A percentile compares a stretch with the other conserved stretches of the same genome.
These are phyloP conservation scores for Aspidiotus destructor DNA, from an alignment of 2,888 invertebrate species.

Conservation along the genomic window DNA sequence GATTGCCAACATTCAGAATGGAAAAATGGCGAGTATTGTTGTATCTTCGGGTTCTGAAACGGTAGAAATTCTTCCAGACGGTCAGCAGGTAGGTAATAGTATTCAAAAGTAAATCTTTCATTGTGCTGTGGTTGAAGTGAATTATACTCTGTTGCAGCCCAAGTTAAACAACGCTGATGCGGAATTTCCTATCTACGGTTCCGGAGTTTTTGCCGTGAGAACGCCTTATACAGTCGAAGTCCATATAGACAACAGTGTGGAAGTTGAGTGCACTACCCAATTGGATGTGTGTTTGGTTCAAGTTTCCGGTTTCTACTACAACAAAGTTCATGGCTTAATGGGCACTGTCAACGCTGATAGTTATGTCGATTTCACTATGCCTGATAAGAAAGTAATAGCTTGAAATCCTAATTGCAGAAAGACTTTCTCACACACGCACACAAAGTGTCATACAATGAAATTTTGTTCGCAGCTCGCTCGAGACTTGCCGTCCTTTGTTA, in stretches of 20 bases:
- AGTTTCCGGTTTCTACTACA: conserved; percentile 77
- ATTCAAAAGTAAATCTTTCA: no score
- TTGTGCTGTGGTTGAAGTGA: no score
- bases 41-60: conserved; percentile 59
- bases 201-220: conserved; percentile 55
- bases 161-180: conserved; percentile 55
- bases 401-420: no score
- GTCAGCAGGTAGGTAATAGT: conserved; percentile 45
- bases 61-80: conserved; percentile 55
- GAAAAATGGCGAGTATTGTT: conserved; percentile 57
- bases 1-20: conserved; percentile 58
- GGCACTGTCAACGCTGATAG: conserved; percentile 85
- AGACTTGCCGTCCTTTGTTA: conserved; percentile 16
- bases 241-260: conserved; percentile 54
- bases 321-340: conserved; percentile 72
- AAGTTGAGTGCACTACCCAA: conserved; percentile 52
- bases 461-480: conserved; percentile 10
- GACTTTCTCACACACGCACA: no score
- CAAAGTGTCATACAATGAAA: background rate
- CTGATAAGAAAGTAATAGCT: conserved; percentile 15
- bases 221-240: conserved; percentile 49
- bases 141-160: conserved; percentile 43
- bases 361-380: conserved; percentile 50
- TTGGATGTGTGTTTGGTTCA: conserved; percentile 59
- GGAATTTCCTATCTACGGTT: conserved; percentile 58